phyloP scores from a whole-genome alignment of 2,113 vertebrate genomes.

The Gasterosteus nipponicus region DNA sequence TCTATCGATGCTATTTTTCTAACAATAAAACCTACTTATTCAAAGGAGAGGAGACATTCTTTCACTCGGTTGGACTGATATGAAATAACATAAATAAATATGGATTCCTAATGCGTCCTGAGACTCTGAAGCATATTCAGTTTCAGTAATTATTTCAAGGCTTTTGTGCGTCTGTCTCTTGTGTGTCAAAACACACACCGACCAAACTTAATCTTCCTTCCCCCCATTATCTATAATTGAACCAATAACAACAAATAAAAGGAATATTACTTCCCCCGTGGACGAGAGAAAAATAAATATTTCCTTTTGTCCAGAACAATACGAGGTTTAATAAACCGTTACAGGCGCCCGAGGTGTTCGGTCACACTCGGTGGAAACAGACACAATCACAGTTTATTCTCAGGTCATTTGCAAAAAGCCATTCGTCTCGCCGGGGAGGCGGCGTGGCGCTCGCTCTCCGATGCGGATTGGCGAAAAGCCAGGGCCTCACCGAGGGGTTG shows the following conservation, averaged over 20 bases:
- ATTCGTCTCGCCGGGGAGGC: constrained; percentile 56
- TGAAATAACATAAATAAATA: neutral
- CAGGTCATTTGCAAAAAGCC: constrained; percentile 54
- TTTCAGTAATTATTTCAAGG: constrained; percentile 18
- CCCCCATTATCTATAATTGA: constrained; percentile 65
- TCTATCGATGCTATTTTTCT: too few species aligned
- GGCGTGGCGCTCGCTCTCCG: constrained; percentile 28
- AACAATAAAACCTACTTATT: too few species aligned
- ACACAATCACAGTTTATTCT: constrained; percentile 59
- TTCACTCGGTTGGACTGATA: too few species aligned
- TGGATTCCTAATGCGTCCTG: neutral
- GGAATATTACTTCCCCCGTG: constrained; percentile 36
- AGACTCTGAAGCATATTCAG: neutral
- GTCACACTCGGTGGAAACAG: constrained; percentile 48
- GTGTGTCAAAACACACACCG: neutral
- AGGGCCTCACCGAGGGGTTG: constrained; percentile 7
- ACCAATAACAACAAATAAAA: constrained; percentile 55
- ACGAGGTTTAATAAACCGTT: constrained; percentile 22
- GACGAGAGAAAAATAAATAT: constrained; percentile 26
- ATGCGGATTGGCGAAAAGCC: constrained; percentile 17
- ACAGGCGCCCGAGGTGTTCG: constrained; percentile 23
- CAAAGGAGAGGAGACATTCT: too few species aligned
- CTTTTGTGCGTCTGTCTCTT: neutral
- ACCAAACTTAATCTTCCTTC: constrained; percentile 22
- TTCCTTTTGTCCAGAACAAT: constrained; percentile 37